A percentile compares a stretch with the other conserved stretches of the same genome.
Conservation (phyloP, 2,888 invertebrate genomes). For the Lasioglossum lativentre region DNA sequence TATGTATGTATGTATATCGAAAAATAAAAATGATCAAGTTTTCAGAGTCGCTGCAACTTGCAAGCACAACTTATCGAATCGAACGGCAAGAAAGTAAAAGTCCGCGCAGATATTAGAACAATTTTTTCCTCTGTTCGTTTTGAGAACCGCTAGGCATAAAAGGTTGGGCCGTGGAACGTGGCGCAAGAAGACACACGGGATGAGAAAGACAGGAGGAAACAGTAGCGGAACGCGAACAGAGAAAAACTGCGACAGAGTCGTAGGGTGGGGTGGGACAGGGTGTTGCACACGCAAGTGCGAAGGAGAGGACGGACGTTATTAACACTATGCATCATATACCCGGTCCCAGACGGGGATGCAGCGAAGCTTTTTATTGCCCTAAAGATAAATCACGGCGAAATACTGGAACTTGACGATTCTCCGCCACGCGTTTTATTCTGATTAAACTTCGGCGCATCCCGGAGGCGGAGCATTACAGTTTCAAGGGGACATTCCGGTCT, state of each 20-base stretch:
- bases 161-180: not conserved
- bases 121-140: not conserved
- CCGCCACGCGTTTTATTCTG: conserved; percentile 56
- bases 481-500: conserved; percentile 15
- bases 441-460: conserved; percentile 57
- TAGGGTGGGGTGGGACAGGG: conserved; percentile 8
- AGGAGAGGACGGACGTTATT: conserved; percentile 72
- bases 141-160: not conserved
- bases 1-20: too few species aligned
- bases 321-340: conserved; percentile 77
- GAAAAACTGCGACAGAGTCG: conserved; percentile 31
- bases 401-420: conserved; percentile 63
- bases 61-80: not conserved
- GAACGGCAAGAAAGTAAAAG: not conserved
- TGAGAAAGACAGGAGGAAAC: conserved; percentile 26
- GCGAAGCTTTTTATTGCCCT: conserved; percentile 72
- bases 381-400: conserved; percentile 72
- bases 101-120: not conserved
- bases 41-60: too few species aligned
- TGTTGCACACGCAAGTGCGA: conserved; percentile 44
- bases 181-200: not conserved
- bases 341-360: conserved; percentile 43
- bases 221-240: conserved; percentile 12
- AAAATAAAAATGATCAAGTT: too few species aligned
- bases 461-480: conserved; percentile 24